These are phyloP conservation scores for Cremastobaeus sp. DNA, from an alignment of 2,888 invertebrate species.

Conservation along the genomic window DNA sequence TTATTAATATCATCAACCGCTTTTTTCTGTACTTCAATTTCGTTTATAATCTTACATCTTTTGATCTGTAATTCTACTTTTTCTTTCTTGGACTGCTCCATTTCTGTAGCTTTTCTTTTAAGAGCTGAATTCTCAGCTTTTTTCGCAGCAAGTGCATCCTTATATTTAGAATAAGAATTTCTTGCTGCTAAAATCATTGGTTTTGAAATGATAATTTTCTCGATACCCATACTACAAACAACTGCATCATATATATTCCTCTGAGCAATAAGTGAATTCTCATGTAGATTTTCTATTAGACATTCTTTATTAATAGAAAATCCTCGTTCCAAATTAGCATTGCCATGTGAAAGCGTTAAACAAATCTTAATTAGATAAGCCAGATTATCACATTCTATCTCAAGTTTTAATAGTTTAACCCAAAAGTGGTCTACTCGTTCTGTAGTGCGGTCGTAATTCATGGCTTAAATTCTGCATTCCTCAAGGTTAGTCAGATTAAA, in stretches of 20 bases:
- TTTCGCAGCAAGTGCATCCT: background rate
- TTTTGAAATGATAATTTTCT: constrained; percentile 13
- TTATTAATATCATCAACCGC: too few relatives aligned
- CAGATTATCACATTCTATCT: constrained; percentile 12
- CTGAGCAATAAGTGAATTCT: constrained; percentile 59
- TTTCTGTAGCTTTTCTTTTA: background rate
- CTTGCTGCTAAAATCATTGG: constrained; percentile 32
- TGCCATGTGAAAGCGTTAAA: constrained; percentile 61
- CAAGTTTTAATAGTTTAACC: constrained; percentile 12
- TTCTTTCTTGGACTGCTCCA: too few relatives aligned
- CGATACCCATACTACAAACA: background rate
- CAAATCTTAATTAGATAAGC: constrained; percentile 41
- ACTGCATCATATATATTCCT: constrained; percentile 60
- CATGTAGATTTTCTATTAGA: constrained; percentile 60
- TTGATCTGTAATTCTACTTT: too few relatives aligned
- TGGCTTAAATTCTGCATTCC: background rate
- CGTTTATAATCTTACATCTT: too few relatives aligned
- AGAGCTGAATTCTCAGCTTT: background rate
- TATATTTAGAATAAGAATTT: constrained; percentile 9
- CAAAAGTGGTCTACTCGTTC: constrained; percentile 43
- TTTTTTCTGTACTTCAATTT: too few relatives aligned
- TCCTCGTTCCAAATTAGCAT: constrained; percentile 61
- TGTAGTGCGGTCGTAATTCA: constrained; percentile 5
- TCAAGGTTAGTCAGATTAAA: background rate
- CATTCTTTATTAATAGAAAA: constrained; percentile 63